Evolutionary conservation across 2,113 vertebrate species (phyloP).

Genomic region (Entosphenus tridentatus): DNA sequence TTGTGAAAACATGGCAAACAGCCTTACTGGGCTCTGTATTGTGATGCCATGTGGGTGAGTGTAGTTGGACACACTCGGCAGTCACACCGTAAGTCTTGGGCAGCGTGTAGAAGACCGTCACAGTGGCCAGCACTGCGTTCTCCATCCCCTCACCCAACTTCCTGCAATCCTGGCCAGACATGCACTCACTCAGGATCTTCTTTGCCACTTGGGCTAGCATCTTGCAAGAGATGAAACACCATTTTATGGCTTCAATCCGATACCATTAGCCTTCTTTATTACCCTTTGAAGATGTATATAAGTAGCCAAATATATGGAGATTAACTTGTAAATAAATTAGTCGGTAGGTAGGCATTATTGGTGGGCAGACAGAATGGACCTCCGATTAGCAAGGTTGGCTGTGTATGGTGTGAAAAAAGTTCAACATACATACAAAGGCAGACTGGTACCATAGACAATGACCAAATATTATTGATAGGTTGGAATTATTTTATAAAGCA

Average conservation of each 20-base stretch:
- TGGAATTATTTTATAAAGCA: too few species aligned
- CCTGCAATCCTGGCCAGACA: slow-evolving; percentile 26
- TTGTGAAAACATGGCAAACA: too few species aligned
- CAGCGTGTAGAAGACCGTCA: slow-evolving; percentile 46
- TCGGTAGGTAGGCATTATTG: not conserved
- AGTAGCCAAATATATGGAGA: not conserved
- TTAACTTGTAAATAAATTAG: not conserved
- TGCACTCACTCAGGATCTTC: too few species aligned
- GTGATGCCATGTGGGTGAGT: too few species aligned
- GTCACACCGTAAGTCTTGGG: slow-evolving; percentile 53
- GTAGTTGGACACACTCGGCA: too few species aligned
- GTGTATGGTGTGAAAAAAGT: too few species aligned
- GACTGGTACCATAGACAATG: too few species aligned
- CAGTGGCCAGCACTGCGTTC: slow-evolving; percentile 31
- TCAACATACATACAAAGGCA: too few species aligned
- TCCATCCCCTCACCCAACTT: slow-evolving; percentile 31
- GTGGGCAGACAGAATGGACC: too few species aligned
- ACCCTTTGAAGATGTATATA: not conserved
- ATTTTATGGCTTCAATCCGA: not conserved
- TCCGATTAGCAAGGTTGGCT: too few species aligned
- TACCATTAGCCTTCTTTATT: not conserved
- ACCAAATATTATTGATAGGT: too few species aligned
- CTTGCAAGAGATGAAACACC: slow-evolving; percentile 1
- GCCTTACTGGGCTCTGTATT: too few species aligned
- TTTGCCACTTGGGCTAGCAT: not conserved